Percentiles rank a stretch among this genome's conserved stretches.
Evolutionary conservation across 2,113 vertebrate species (phyloP).

Genomic region (Etheostoma cragini): DNA sequence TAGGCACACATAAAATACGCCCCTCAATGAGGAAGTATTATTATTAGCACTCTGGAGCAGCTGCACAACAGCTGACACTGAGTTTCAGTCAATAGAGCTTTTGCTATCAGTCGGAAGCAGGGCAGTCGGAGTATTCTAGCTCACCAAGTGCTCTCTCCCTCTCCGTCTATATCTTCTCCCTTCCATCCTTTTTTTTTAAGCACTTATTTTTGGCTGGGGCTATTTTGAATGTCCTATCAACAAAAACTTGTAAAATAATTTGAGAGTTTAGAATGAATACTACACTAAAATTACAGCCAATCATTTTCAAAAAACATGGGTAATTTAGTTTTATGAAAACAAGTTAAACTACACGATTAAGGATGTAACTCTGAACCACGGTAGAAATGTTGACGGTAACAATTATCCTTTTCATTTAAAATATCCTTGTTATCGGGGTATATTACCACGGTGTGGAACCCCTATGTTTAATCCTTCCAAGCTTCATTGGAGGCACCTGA

Average conservation of each 20-base stretch:
- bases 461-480: no score
- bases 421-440: no score
- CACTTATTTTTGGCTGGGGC: not conserved
- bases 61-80: conserved; percentile 58
- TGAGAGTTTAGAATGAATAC: not conserved
- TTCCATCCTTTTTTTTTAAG: conserved; percentile 6
- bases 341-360: not conserved
- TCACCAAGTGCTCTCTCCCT: conserved; percentile 14
- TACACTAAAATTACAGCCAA: not conserved
- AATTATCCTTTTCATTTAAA: no score
- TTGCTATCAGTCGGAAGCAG: conserved; percentile 20
- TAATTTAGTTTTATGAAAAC: not conserved
- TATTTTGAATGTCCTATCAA: not conserved
- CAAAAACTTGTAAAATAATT: not conserved
- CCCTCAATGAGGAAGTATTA: conserved; percentile 45
- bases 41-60: conserved; percentile 42
- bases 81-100: conserved; percentile 43
- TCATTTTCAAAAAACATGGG: not conserved
- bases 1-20: conserved; percentile 2
- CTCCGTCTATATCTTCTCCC: not conserved
- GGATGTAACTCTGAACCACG: no score
- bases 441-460: no score
- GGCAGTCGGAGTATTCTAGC: conserved; percentile 7
- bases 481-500: no score
- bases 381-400: no score